phyloP scores from a whole-genome alignment of 2,113 vertebrate species.

The Helogale parvula region DNA sequence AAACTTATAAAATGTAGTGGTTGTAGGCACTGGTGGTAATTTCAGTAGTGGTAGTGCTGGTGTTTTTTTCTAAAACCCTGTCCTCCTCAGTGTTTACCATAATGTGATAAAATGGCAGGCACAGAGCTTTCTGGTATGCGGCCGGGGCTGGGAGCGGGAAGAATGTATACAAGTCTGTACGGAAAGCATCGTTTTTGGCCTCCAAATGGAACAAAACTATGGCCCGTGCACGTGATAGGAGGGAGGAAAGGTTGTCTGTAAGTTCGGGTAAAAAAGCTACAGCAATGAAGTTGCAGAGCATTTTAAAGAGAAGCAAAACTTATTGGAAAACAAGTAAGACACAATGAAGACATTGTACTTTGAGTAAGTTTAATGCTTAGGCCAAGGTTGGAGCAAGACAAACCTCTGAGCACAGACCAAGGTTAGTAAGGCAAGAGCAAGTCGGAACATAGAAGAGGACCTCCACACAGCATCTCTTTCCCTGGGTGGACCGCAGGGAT shows the following conservation, averaged over 20 bases:
- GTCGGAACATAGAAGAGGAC: neutral
- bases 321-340: neutral
- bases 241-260: neutral
- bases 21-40: neutral
- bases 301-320: slow-evolving; percentile 9
- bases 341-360: neutral
- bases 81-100: neutral
- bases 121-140: neutral
- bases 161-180: neutral
- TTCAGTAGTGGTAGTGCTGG: neutral
- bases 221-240: neutral
- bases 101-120: neutral
- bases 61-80: neutral
- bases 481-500: neutral
- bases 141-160: neutral
- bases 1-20: neutral
- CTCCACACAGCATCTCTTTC: neutral
- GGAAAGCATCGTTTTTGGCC: neutral
- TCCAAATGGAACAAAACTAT: neutral
- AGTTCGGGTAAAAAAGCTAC: neutral
- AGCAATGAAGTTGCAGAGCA: neutral
- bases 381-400: neutral
- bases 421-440: neutral
- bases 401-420: neutral
- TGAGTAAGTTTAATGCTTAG: neutral